Base-by-base conservation (phyloP, 2,888 invertebrate species). In the Caenorhabditis doughertyi region DNA sequence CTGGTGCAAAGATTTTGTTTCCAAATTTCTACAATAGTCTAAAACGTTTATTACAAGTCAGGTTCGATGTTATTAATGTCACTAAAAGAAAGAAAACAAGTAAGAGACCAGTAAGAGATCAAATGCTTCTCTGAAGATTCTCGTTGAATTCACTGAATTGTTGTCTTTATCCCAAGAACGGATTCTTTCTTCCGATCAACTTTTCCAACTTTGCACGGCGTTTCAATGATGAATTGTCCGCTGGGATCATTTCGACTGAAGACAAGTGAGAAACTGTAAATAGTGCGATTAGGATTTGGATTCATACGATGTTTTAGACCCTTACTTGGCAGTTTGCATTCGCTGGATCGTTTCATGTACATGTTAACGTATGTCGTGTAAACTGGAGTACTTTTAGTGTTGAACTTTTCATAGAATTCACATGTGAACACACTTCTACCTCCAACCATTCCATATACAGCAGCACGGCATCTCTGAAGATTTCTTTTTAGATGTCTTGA, bases 351-450 rank as follows among this genome's bases (percentile, higher is more conserved):
- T 74, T 89, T 90, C 65, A 90, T 83, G 83, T 91, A 91, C 68
- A 91, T 88, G 79, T 91, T 91, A 13, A 89, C 86, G 79, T 86
- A 90, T 18, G 91, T 89, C 2, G 88, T 85, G 79, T 89, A 91
- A 42, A 88, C 84, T 23, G 91, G 91, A 13, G 82, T 71, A 32
- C 81, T 84, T 47, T 70, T 65, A 7, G 87, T 82, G 74, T 85
- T 79, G 56, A 84, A 49, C 23, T 58, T 79, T 67, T 90, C 87
- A 73, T 91, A 91, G 58, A 89, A 83, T 64, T 91, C 91, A 67
- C 91, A 91, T 21, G 91, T 89, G 86, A 91, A 91, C 35, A 92
- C 89, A 47, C 87, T 84, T 35, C 91, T 76, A 1, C 91, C 91
- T 9, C 91, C 91, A 25, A 91, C 87, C 79, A 90, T 85, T 27